These are phyloP conservation scores for Butorides virescens DNA, from an alignment of 2,113 vertebrate genomes.

Conservation along the genomic window DNA sequence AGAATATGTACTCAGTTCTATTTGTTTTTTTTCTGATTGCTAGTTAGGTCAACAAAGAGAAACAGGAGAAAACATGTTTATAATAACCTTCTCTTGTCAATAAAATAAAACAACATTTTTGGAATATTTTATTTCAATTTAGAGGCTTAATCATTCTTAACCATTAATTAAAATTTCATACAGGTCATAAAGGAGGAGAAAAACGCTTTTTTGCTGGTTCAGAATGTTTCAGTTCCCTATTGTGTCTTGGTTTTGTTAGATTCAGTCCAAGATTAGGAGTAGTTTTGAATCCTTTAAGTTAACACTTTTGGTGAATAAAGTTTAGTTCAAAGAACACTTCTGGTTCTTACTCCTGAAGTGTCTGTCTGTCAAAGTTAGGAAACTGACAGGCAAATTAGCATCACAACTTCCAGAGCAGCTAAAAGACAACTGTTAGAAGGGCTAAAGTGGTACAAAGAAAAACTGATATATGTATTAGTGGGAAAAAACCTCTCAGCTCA, in stretches of 20 bases:
- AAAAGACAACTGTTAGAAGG: neutral
- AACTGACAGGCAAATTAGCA: neutral
- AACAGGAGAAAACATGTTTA: neutral
- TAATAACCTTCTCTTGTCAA: neutral
- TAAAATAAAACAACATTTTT: neutral
- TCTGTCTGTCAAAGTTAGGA: neutral
- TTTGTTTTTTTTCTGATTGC: neutral
- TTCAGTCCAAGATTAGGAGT: neutral
- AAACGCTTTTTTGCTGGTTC: neutral
- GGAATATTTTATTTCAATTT: neutral
- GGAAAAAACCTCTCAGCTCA: neutral
- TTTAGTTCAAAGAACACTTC: neutral
- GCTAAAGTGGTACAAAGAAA: neutral
- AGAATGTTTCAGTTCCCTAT: neutral
- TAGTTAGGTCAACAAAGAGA: neutral
- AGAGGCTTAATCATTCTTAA: neutral
- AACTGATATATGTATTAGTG: neutral
- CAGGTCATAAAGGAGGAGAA: neutral
- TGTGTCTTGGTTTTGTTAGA: neutral
- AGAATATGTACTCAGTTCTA: neutral
- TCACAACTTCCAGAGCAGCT: neutral
- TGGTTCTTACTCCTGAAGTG: neutral
- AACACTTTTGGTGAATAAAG: neutral
- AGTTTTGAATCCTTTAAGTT: neutral
- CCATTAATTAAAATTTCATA: neutral